A percentile compares a stretch with the other conserved stretches of the same genome.
phyloP scores from a whole-genome alignment of 2,797 vertebrate genomes.

The Thamnophis elegans region DNA sequence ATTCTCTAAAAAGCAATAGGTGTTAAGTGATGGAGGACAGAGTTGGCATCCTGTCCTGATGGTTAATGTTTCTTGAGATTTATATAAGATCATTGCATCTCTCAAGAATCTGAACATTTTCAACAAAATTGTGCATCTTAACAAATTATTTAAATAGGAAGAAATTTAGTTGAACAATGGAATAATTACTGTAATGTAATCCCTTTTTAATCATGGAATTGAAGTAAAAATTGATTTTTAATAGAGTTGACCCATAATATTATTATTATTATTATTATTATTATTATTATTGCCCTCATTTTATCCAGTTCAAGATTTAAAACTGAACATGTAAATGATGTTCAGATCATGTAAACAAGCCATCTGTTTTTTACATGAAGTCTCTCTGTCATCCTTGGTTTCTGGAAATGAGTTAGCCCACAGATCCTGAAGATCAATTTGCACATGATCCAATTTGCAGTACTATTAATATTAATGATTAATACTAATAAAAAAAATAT shows the following conservation, averaged over 20 bases:
- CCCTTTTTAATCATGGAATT: neutral
- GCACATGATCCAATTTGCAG: neutral
- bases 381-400: neutral
- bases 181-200: neutral
- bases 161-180: neutral
- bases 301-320: neutral
- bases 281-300: too few species aligned
- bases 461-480: neutral
- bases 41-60: neutral
- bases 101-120: neutral
- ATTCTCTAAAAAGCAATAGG: neutral
- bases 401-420: neutral
- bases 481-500: neutral
- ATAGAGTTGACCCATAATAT: neutral
- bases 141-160: neutral
- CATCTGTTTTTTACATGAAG: neutral
- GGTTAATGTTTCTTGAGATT: neutral
- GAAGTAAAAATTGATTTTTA: neutral
- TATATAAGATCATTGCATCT: neutral
- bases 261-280: too few species aligned
- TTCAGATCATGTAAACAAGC: neutral
- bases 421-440: neutral
- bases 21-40: neutral
- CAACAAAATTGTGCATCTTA: neutral
- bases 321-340: neutral